phyloP scores from a whole-genome alignment of 2,797 vertebrate species.

The Podarcis lilfordi region DNA sequence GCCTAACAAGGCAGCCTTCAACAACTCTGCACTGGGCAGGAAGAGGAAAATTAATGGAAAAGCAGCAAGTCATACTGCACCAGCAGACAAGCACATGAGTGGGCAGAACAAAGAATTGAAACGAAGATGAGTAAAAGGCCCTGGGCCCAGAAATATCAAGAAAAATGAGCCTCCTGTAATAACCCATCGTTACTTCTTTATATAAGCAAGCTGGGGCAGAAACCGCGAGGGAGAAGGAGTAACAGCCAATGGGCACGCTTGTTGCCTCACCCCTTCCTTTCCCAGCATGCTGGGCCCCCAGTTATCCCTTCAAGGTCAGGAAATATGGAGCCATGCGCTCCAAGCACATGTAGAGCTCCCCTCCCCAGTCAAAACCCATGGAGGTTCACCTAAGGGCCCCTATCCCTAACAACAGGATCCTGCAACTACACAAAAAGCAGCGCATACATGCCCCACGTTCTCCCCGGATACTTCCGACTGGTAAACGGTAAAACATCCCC shows the following conservation, averaged over 20 bases:
- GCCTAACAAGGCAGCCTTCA: too few relatives aligned
- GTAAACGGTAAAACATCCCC: too few relatives aligned
- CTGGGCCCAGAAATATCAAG: background rate
- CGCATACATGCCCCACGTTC: too few relatives aligned
- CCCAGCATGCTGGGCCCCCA: background rate
- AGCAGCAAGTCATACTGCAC: too few relatives aligned
- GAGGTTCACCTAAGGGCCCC: slow-evolving; percentile 1
- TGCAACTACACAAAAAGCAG: background rate
- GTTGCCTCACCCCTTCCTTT: background rate
- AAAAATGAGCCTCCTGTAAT: background rate
- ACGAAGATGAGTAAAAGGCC: too few relatives aligned
- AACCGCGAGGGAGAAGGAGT: background rate
- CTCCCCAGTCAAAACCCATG: too few relatives aligned
- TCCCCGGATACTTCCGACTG: too few relatives aligned
- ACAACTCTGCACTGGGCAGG: too few relatives aligned
- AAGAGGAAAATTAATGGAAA: background rate
- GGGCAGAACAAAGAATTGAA: background rate
- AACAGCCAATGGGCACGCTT: too few relatives aligned
- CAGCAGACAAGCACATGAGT: background rate
- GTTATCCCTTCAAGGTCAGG: background rate
- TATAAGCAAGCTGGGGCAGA: background rate
- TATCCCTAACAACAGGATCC: background rate
- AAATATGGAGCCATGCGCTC: background rate
- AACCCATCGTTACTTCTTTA: background rate
- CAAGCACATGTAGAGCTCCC: background rate